phyloP scores from a whole-genome alignment of 2,888 invertebrate species.

The Drosophila diplacantha region DNA sequence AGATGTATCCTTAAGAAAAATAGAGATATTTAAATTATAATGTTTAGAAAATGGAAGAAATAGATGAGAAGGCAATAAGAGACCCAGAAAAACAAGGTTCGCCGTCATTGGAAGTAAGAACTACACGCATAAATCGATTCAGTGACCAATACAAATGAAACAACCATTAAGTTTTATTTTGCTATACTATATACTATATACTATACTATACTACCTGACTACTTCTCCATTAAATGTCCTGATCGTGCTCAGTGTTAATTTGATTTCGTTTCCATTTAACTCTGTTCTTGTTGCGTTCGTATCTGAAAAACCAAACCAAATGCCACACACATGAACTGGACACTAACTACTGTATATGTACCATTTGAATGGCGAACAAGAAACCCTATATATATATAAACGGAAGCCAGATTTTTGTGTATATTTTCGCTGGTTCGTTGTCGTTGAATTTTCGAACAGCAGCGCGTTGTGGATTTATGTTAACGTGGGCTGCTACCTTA shows the following conservation, averaged over 20 bases:
- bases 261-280: constrained; percentile 49
- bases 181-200: constrained; percentile 18
- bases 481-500: constrained; percentile 7
- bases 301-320: constrained; percentile 25
- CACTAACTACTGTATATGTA: constrained; percentile 23
- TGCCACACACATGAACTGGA: constrained; percentile 24
- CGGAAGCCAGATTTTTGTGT: constrained; percentile 48
- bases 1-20: not conserved
- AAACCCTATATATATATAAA: constrained; percentile 4
- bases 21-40: not conserved
- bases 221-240: constrained; percentile 62
- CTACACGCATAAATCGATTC: not conserved
- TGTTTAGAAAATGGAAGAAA: not conserved
- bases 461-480: constrained; percentile 23
- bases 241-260: constrained; percentile 60
- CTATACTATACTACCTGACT: constrained; percentile 29
- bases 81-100: not conserved
- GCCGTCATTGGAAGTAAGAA: not conserved
- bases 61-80: not conserved
- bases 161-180: constrained; percentile 11
- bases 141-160: constrained; percentile 8
- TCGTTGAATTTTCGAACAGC: constrained; percentile 32
- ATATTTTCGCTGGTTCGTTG: constrained; percentile 32
- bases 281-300: constrained; percentile 54
- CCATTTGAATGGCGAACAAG: constrained; percentile 33